These are phyloP conservation scores for Tricholauxania praeusta DNA, from an alignment of 2,888 invertebrate genomes.

Conservation along the genomic window DNA sequence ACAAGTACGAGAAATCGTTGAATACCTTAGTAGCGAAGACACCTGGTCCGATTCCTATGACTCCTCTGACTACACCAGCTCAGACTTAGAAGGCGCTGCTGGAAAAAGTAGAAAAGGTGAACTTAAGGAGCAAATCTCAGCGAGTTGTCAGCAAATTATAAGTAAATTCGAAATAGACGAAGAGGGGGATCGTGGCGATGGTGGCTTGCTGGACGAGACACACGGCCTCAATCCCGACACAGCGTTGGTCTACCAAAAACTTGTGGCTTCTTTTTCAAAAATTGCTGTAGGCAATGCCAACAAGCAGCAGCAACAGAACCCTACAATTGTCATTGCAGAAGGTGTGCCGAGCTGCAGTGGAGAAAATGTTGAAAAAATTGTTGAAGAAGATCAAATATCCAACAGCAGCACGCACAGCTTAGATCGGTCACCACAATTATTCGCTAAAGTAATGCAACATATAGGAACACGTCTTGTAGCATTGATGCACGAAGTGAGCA, in stretches of 20 bases:
- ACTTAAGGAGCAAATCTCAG: constrained; percentile 86
- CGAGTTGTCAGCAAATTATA: constrained; percentile 89
- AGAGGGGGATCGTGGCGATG: constrained; percentile 71
- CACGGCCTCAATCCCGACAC: constrained; percentile 76
- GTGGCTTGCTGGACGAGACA: constrained; percentile 69
- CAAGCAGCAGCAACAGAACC: neutral
- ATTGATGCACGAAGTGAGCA: constrained; percentile 92
- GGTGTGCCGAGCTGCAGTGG: constrained; percentile 56
- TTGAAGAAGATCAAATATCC: constrained; percentile 63
- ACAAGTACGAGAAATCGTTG: constrained; percentile 91
- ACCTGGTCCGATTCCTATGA: constrained; percentile 95
- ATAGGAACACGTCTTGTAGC: constrained; percentile 89
- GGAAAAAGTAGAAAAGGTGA: constrained; percentile 74
- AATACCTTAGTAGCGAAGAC: constrained; percentile 91
- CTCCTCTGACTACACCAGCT: constrained; percentile 91
- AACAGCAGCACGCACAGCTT: constrained; percentile 58
- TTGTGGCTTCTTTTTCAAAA: constrained; percentile 86
- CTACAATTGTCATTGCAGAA: constrained; percentile 51
- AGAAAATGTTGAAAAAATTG: constrained; percentile 41
- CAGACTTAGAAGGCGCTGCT: constrained; percentile 77
- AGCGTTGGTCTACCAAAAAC: constrained; percentile 86
- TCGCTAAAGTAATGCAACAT: constrained; percentile 93
- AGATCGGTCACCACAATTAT: constrained; percentile 83
- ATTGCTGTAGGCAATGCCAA: constrained; percentile 71
- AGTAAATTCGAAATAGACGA: constrained; percentile 83